These are phyloP conservation scores for Argopecten irradians DNA, from an alignment of 1,140 invertebrate species.

Conservation along the genomic window DNA sequence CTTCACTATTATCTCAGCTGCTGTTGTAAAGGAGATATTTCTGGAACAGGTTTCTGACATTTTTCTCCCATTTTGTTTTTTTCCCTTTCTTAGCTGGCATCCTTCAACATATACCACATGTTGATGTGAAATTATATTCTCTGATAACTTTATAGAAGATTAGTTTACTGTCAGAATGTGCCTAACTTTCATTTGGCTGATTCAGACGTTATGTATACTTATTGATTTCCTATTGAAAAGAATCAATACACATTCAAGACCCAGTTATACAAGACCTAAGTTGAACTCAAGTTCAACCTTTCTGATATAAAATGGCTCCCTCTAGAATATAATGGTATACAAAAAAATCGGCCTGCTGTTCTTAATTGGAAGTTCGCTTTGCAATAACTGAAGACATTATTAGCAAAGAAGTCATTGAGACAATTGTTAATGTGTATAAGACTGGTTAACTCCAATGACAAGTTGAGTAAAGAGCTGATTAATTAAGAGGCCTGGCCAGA, in stretches of 20 bases:
- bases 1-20: background rate
- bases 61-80: background rate
- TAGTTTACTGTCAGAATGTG: background rate
- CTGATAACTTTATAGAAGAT: background rate
- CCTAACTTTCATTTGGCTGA: background rate
- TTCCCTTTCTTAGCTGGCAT: background rate
- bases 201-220: background rate
- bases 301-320: background rate
- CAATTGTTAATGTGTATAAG: background rate
- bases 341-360: background rate
- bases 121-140: background rate
- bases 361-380: background rate
- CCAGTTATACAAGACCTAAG: background rate
- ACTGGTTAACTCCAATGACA: background rate
- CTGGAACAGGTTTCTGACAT: background rate
- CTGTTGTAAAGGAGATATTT: background rate
- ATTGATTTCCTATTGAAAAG: constrained; percentile 3
- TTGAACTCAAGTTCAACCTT: background rate
- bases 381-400: background rate
- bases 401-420: background rate
- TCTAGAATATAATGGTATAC: background rate
- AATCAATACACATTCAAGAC: background rate
- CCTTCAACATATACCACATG: background rate
- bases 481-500: background rate
- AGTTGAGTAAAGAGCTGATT: background rate